Conservation (phyloP, 2,888 invertebrate genomes). For the Tillus elongatus region DNA sequence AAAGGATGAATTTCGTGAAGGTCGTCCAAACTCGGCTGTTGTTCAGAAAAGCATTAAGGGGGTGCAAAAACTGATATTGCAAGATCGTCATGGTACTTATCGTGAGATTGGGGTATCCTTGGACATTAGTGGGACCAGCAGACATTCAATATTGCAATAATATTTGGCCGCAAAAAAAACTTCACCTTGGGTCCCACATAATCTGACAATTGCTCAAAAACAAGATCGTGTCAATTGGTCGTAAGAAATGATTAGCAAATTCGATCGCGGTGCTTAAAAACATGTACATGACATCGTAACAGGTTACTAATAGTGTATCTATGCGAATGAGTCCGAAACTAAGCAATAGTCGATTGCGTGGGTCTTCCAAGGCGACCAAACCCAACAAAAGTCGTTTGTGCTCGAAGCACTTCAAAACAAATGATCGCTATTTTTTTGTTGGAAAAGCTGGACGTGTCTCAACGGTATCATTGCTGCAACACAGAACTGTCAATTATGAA, state of each 20-base stretch:
- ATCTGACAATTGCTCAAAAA: conserved; percentile 5
- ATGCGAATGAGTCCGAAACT: background rate
- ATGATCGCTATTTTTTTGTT: background rate
- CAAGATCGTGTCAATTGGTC: conserved; percentile 1
- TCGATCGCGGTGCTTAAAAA: conserved; percentile 1
- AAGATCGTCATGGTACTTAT: conserved; percentile 23
- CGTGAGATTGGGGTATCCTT: conserved; percentile 21
- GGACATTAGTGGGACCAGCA: conserved; percentile 19
- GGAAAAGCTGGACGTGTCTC: conserved; percentile 1
- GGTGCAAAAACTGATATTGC: conserved; percentile 12
- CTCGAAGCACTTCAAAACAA: background rate
- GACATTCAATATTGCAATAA: conserved; percentile 19
- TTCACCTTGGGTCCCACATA: conserved; percentile 8
- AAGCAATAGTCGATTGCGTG: conserved; percentile 1
- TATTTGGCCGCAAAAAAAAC: conserved; percentile 13
- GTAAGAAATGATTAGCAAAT: background rate
- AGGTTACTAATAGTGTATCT: background rate
- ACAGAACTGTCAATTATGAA: background rate
- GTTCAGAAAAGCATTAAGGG: conserved; percentile 9
- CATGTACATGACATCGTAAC: background rate
- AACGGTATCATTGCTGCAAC: background rate
- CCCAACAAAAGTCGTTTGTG: conserved; percentile 1
- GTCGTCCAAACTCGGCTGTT: conserved; percentile 20
- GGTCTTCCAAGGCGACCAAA: conserved; percentile 4
- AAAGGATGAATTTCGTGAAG: conserved; percentile 17